These are phyloP conservation scores for Oxytorus armatus DNA, from an alignment of 2,888 invertebrate genomes.

Conservation along the genomic window DNA sequence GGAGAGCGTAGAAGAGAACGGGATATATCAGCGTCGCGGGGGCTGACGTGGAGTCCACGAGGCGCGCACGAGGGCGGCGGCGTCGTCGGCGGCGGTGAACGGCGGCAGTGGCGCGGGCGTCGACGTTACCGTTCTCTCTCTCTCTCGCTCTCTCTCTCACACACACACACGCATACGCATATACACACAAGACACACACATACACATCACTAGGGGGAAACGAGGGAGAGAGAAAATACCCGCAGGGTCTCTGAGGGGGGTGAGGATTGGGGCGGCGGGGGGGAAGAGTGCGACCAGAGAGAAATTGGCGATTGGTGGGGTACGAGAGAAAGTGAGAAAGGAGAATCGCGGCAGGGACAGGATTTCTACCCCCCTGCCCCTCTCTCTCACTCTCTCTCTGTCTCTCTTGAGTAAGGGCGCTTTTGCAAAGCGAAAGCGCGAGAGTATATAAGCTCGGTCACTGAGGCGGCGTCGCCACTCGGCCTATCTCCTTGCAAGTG, in stretches of 20 bases:
- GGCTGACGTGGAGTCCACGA: constrained; percentile 77
- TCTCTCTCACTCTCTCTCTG: constrained; percentile 27
- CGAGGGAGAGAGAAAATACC: constrained; percentile 72
- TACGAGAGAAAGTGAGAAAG: constrained; percentile 54
- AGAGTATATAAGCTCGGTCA: constrained; percentile 81
- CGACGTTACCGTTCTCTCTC: constrained; percentile 51
- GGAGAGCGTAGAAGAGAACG: constrained; percentile 65
- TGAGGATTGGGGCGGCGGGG: constrained; percentile 25
- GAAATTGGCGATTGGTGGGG: constrained; percentile 29
- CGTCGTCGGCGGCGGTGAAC: constrained; percentile 53
- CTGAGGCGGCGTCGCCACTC: constrained; percentile 82
- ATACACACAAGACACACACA: too few relatives aligned
- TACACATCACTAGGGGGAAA: too few relatives aligned
- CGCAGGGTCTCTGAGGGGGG: constrained; percentile 56
- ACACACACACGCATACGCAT: constrained; percentile 1
- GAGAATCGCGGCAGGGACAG: constrained; percentile 58
- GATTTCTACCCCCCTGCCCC: constrained; percentile 26
- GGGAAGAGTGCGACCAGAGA: constrained; percentile 19
- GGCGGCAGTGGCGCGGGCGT: constrained; percentile 63
- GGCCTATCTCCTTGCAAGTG: constrained; percentile 77
- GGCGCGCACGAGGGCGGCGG: constrained; percentile 78
- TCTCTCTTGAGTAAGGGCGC: constrained; percentile 54
- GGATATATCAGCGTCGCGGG: constrained; percentile 68
- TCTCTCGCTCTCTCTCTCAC: constrained; percentile 26
- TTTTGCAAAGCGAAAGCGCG: constrained; percentile 79